Conservation (phyloP, 2,888 invertebrate genomes). For the Drosophila atripex region DNA sequence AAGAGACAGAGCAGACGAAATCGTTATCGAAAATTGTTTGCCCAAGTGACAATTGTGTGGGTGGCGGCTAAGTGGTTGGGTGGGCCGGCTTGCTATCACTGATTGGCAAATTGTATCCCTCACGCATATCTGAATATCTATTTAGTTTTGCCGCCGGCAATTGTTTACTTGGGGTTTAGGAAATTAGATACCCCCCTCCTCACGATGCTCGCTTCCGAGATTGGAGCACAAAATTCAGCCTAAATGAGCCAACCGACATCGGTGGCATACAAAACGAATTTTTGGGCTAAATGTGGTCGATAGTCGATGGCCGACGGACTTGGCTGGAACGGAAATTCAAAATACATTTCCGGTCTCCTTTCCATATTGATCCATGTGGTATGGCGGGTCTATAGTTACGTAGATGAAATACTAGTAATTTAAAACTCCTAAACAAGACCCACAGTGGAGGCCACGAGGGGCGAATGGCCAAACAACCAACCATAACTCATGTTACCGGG, state of each 20-base stretch:
- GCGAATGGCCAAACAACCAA: constrained; percentile 56
- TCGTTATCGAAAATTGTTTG: constrained; percentile 60
- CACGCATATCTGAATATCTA: constrained; percentile 66
- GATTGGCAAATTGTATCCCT: constrained; percentile 72
- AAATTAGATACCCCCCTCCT: constrained; percentile 52
- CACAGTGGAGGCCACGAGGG: constrained; percentile 1
- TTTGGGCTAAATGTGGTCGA: constrained; percentile 39
- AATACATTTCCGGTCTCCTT: constrained; percentile 67
- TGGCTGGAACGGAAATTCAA: constrained; percentile 67
- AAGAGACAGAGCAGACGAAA: constrained; percentile 32
- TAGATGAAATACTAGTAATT: constrained; percentile 69
- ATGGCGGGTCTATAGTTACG: constrained; percentile 20
- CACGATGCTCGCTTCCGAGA: neutral
- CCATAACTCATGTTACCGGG: constrained; percentile 64
- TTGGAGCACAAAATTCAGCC: constrained; percentile 18
- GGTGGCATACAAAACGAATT: constrained; percentile 28
- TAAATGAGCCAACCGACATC: constrained; percentile 15
- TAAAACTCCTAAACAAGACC: constrained; percentile 48
- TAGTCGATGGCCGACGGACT: constrained; percentile 19
- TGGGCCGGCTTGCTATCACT: constrained; percentile 34
- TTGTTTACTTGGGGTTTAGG: constrained; percentile 50
- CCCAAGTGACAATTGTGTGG: constrained; percentile 59
- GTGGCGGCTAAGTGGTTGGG: constrained; percentile 31
- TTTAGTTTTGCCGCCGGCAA: constrained; percentile 56
- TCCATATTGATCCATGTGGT: constrained; percentile 33